Percentiles rank a stretch among this genome's conserved stretches.
Evolutionary conservation across 2,888 invertebrate species (phyloP).

Genomic region (Drosophila fungiperda): DNA sequence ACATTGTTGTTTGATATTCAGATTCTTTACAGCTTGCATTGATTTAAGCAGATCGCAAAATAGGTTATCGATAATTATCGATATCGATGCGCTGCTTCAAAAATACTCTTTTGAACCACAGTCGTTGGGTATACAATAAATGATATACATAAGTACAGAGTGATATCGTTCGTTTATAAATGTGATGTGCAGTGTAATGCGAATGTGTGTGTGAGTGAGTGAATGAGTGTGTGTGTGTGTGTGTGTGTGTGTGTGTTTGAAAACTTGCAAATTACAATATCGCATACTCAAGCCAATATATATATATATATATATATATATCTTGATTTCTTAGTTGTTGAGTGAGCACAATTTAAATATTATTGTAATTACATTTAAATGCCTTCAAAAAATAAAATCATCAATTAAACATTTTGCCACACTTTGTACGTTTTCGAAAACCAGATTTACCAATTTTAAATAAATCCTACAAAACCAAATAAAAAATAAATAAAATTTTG

Average conservation of each 20-base stretch:
- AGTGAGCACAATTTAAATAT: slow-evolving; percentile 7
- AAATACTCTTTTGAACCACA: slow-evolving; percentile 70
- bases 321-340: slow-evolving; percentile 37
- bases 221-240: slow-evolving; percentile 18
- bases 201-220: slow-evolving; percentile 24
- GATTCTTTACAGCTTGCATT: slow-evolving; percentile 46
- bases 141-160: slow-evolving; percentile 25
- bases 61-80: slow-evolving; percentile 20
- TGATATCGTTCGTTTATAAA: slow-evolving; percentile 17
- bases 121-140: slow-evolving; percentile 42
- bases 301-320: slow-evolving; percentile 1
- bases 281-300: slow-evolving; percentile 60
- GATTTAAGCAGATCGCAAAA: slow-evolving; percentile 22
- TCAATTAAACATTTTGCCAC: slow-evolving; percentile 41
- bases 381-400: slow-evolving; percentile 31
- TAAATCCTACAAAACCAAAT: slow-evolving; percentile 24
- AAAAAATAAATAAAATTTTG: slow-evolving; percentile 29
- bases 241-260: slow-evolving; percentile 27
- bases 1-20: slow-evolving; percentile 61
- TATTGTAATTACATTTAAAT: slow-evolving; percentile 42
- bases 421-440: slow-evolving; percentile 63
- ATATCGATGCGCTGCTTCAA: slow-evolving; percentile 54
- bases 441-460: slow-evolving; percentile 17
- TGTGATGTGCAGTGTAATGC: slow-evolving; percentile 41
- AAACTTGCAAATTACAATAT: slow-evolving; percentile 75